Evolutionary conservation across 2,113 vertebrate species (phyloP), one percentile per base, ranked within the genome.

Genomic region (Carassius carassius): DNA sequence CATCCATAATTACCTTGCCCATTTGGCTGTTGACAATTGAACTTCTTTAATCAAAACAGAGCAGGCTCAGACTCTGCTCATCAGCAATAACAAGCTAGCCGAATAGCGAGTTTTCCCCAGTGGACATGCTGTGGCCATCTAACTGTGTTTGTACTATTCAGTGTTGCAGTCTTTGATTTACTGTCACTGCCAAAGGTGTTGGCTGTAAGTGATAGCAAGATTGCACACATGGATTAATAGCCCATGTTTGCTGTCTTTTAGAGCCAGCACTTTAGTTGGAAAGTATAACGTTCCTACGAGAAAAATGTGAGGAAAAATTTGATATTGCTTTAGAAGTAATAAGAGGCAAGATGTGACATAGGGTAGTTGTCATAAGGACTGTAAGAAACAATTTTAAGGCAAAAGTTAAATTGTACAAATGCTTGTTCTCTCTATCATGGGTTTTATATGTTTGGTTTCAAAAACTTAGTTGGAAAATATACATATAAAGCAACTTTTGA

Each of bases 111-210:
- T 47, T 70, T 60, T 35, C 82, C 85, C 86, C 32, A 82, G 47
- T 62, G 81, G 90, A 92, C 89, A 82, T 51, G 84, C 56, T 3
- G 76, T 81, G 88, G 86, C 81, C 32, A 69, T 81, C 88, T 90
- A 89, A 91, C 87, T 90, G 88, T 90, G 78, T 89, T 44, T 89
- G 91, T 91, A 86, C 90, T 85, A 90, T 90, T 92, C 92, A 92
- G 85, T 23, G 86, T 82, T 91, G 87, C 90, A 92, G 91, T 89
- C 92, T 86, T 87, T 91, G 91, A 90, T 92, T 85, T 47, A 74
- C 17, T 51, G 41, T 80, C 32, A 70, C 35, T 79, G 77, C 47
- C n/a, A 84, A 78, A 85, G 49, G 63, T 72, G 76, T 44, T 58
- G 32, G 14, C 21, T 80, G 76, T 69, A 78, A 72, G 82, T 51